Conservation (phyloP, 1,140 invertebrate species). For the Drosophila guanche region DNA sequence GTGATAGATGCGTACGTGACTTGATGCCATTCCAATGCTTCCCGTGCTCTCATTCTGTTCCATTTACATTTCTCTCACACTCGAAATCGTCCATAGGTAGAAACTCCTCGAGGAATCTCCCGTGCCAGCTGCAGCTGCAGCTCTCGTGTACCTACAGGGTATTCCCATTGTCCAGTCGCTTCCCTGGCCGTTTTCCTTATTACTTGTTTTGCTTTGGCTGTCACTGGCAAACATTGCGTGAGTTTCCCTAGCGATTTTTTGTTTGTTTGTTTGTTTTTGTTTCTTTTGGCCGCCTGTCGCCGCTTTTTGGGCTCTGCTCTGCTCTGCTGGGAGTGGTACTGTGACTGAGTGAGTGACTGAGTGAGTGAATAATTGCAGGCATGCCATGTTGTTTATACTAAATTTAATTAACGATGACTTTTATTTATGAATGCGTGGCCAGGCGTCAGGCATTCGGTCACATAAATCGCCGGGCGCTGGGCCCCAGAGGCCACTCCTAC, state of each 20-base stretch:
- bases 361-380: conserved; percentile 80
- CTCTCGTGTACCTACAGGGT: too few relatives aligned
- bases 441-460: conserved; percentile 54
- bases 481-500: conserved; percentile 49
- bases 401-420: conserved; percentile 82
- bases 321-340: not conserved
- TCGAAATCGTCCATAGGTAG: too few relatives aligned
- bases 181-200: conserved; percentile 1
- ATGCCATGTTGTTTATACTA: conserved; percentile 77
- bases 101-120: too few relatives aligned
- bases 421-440: conserved; percentile 77
- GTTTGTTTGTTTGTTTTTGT: conserved; percentile 16
- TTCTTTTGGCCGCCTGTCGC: conserved; percentile 44
- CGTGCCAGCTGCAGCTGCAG: too few relatives aligned
- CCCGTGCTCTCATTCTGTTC: too few relatives aligned
- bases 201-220: conserved; percentile 20
- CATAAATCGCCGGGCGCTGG: conserved; percentile 59
- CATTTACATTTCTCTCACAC: too few relatives aligned
- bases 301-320: conserved; percentile 39
- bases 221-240: conserved; percentile 57
- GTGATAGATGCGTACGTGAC: too few relatives aligned
- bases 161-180: too few relatives aligned
- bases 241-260: conserved; percentile 60
- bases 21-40: too few relatives aligned
- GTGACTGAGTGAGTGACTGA: conserved; percentile 42